phyloP scores from a whole-genome alignment of 2,888 invertebrate species.

The Tiliacea citrago region DNA sequence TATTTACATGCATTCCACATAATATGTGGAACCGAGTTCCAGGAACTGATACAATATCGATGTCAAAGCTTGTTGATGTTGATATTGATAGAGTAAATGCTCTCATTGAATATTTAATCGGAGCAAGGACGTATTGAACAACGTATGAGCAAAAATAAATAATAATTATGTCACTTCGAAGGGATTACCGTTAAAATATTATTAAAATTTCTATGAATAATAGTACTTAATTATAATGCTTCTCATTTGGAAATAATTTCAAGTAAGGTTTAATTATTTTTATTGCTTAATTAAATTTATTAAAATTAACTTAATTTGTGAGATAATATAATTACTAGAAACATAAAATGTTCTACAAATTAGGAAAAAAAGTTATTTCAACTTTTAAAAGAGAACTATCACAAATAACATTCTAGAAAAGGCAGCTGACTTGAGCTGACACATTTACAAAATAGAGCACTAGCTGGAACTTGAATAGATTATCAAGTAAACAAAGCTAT shows the following conservation, averaged over 20 bases:
- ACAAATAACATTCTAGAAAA: background rate
- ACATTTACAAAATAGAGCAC: background rate
- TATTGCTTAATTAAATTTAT: too few species aligned
- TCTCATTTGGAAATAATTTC: background rate
- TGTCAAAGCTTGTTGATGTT: constrained; percentile 8
- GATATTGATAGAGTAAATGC: constrained; percentile 25
- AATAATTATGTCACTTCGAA: background rate
- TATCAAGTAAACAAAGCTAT: background rate
- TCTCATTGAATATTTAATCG: constrained; percentile 38
- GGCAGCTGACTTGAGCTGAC: background rate
- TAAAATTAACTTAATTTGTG: background rate
- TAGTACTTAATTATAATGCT: background rate
- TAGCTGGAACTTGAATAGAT: background rate
- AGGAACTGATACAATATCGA: constrained; percentile 6
- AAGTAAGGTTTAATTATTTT: background rate
- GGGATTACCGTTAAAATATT: background rate
- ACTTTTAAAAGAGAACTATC: background rate
- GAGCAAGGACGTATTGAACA: constrained; percentile 31
- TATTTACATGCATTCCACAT: background rate
- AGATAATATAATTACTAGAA: too few species aligned
- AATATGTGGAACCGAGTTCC: background rate
- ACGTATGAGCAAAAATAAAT: background rate
- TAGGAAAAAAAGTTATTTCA: background rate
- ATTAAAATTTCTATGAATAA: background rate
- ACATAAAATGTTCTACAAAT: too few species aligned